Evolutionary conservation across 2,888 invertebrate genomes (phyloP).

Genomic region (Dendrolimus houi): DNA sequence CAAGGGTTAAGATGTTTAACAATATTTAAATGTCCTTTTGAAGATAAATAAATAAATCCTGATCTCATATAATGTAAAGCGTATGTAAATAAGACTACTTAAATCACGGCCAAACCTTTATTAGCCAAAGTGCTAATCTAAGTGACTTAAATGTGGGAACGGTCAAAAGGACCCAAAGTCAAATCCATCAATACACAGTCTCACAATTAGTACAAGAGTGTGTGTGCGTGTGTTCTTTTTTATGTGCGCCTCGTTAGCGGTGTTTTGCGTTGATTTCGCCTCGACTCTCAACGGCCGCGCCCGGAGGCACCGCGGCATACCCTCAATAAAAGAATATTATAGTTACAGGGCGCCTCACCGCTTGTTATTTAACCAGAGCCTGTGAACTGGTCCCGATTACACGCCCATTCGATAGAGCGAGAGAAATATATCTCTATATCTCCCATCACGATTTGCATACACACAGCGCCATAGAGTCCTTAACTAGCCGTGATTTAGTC

Average conservation of each 20-base stretch:
- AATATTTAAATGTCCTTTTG: no score
- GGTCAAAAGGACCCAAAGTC: constrained; percentile 26
- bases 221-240: constrained; percentile 51
- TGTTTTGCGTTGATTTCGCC: constrained; percentile 48
- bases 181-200: constrained; percentile 44
- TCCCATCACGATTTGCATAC: constrained; percentile 36
- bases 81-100: neutral
- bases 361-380: constrained; percentile 70
- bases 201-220: constrained; percentile 30
- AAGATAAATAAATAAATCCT: no score
- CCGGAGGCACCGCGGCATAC: constrained; percentile 44
- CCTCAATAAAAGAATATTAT: constrained; percentile 66
- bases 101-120: neutral
- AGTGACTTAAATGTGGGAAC: constrained; percentile 20
- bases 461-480: constrained; percentile 32
- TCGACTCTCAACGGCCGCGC: constrained; percentile 19
- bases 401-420: constrained; percentile 44
- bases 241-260: constrained; percentile 55
- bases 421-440: constrained; percentile 24
- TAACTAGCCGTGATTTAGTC: constrained; percentile 59
- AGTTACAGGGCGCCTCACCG: constrained; percentile 62
- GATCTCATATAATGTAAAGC: neutral
- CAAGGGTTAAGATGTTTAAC: no score
- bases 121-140: constrained; percentile 2
- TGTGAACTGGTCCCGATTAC: constrained; percentile 57